Percentiles rank a stretch among this genome's conserved stretches.
These are phyloP conservation scores for Acridotheres tristis DNA, from an alignment of 2,797 vertebrate species.

Conservation along the genomic window DNA sequence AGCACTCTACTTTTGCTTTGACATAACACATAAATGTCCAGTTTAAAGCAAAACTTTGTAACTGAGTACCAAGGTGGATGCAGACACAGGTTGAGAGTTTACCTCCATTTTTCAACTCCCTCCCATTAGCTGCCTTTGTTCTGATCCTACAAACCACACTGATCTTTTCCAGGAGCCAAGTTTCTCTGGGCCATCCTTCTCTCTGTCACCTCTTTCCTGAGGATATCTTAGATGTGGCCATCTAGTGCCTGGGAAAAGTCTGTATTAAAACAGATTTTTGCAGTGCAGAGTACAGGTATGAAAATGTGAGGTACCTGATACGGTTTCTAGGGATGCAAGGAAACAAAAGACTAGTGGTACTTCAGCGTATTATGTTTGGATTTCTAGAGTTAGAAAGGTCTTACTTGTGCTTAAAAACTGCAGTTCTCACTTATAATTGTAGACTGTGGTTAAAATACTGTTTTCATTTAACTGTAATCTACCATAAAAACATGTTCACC, in stretches of 20 bases:
- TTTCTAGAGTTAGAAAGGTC: neutral
- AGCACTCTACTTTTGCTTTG: neutral
- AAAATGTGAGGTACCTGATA: neutral
- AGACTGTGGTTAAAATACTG: neutral
- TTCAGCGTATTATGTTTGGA: neutral
- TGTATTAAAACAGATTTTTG: neutral
- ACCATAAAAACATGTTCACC: neutral
- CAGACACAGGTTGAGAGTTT: neutral
- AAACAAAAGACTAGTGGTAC: neutral
- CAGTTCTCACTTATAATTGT: neutral
- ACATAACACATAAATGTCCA: neutral
- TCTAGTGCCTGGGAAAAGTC: neutral
- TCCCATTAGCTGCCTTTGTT: neutral
- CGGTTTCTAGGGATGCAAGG: neutral
- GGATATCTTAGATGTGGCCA: neutral
- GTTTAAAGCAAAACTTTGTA: neutral
- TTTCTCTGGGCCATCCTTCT: neutral
- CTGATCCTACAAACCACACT: neutral
- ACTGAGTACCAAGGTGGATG: neutral
- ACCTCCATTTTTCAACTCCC: neutral
- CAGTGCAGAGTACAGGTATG: neutral
- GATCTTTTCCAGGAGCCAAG: neutral
- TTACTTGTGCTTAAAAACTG: neutral
- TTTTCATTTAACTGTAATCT: neutral
- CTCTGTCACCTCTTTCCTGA: neutral